A percentile compares a stretch with the other conserved stretches of the same genome.
Evolutionary conservation across 2,888 invertebrate genomes (phyloP).

Genomic region (Hydropsyche betteni): DNA sequence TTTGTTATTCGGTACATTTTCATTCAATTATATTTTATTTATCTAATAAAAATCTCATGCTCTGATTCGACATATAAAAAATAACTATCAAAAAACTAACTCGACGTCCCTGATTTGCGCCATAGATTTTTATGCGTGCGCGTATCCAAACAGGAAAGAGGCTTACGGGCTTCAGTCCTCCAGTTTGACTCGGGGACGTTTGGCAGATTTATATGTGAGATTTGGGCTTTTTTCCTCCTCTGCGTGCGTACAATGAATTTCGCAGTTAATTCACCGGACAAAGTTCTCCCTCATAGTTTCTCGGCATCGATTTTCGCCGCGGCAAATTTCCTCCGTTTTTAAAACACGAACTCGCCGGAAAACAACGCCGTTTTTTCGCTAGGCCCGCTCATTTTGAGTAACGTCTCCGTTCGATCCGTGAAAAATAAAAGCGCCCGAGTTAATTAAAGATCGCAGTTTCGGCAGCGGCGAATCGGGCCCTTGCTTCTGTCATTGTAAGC

Average conservation of each 20-base stretch:
- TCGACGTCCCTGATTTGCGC: no score
- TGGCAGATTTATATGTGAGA: slow-evolving; percentile 32
- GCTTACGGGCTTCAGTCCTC: slow-evolving; percentile 21
- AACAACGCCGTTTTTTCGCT: neutral
- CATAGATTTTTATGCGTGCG: neutral
- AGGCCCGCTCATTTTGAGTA: neutral
- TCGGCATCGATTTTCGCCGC: slow-evolving; percentile 6
- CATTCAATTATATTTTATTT: no score
- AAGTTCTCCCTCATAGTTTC: slow-evolving; percentile 19
- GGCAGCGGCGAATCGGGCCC: neutral
- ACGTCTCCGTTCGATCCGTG: neutral
- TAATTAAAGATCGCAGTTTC: slow-evolving; percentile 31
- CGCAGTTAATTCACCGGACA: slow-evolving; percentile 31
- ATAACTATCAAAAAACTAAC: no score
- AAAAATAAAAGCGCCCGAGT: neutral
- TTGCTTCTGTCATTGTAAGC: slow-evolving; percentile 20
- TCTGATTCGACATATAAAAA: no score
- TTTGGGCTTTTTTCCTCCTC: slow-evolving; percentile 7
- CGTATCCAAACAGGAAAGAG: slow-evolving; percentile 8
- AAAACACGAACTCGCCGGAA: neutral
- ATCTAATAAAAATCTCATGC: no score
- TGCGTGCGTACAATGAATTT: slow-evolving; percentile 32
- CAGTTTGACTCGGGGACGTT: slow-evolving; percentile 30
- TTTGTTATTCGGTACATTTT: no score
- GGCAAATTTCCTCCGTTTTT: neutral